Percentiles rank a stretch among this genome's conserved stretches.
Conservation (phyloP, 2,888 invertebrate genomes). For the Drosophila pseudotalamancana region DNA sequence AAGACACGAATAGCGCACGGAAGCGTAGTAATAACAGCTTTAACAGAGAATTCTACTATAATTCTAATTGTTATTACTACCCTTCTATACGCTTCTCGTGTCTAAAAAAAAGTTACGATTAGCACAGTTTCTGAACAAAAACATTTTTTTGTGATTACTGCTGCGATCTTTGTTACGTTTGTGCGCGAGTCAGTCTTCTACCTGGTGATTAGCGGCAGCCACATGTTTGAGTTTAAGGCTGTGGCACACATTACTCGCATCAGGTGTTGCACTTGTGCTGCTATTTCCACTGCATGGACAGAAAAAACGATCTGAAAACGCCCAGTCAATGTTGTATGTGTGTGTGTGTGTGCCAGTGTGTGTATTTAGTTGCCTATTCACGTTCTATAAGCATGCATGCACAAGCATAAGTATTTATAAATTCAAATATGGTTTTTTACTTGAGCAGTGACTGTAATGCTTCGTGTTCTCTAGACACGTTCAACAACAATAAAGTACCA, state of each 20-base stretch:
- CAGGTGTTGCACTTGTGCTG: constrained; percentile 46
- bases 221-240: constrained; percentile 15
- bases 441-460: constrained; percentile 15
- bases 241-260: constrained; percentile 29
- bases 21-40: too few species aligned
- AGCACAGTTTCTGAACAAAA: neutral
- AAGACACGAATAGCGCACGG: too few species aligned
- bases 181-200: constrained; percentile 13
- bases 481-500: constrained; percentile 32
- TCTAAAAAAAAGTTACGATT: too few species aligned
- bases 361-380: constrained; percentile 30
- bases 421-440: constrained; percentile 57
- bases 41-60: too few species aligned
- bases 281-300: constrained; percentile 56
- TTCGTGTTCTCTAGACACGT: constrained; percentile 49
- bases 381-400: constrained; percentile 28
- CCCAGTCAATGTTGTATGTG: constrained; percentile 21
- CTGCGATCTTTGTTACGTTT: constrained; percentile 21
- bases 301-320: constrained; percentile 54
- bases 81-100: constrained; percentile 11
- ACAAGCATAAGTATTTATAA: constrained; percentile 51
- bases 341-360: neutral
- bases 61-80: too few species aligned
- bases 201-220: constrained; percentile 38
- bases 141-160: constrained; percentile 3